Base-by-base conservation (phyloP, 2,797 vertebrate genomes). In the Cryptoblepharus egeriae region DNA sequence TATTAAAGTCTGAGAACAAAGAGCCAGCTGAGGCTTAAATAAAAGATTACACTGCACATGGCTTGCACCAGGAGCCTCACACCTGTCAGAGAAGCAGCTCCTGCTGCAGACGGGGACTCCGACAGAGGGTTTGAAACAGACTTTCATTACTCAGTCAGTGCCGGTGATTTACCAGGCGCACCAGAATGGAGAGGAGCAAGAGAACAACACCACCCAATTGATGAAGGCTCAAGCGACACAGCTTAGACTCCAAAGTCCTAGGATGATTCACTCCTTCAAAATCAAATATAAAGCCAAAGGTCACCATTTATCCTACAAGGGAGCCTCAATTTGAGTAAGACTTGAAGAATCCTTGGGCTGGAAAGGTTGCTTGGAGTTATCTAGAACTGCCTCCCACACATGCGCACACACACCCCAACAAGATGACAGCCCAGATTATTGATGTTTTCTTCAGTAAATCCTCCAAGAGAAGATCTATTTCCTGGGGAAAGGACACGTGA, bases 1-100 rank as follows among this genome's bases (percentile, higher is more conserved):
- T 85, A 90, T 89, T 87, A 87, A 90, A 90, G 45, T 75, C 82
- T 87, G 1, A 80, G 77, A 90, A 89, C 65, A 82, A 88, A 64
- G 22, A 76, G 37, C 42, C 76, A 74, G 32, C 30, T n/a, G 79
- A 87, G 80, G 88, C 86, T 91, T 88, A 82, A 90, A 77, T 85
- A 90, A 88, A 89, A 89, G 80, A 90, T 79, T 87, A 90, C 79
- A 45, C 57, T 65, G 77, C 60, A 58, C 60, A 24, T 49, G 65
- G 65, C 84, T 52, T 85, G 16, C 20, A 69, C 12, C 2, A 72
- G 24, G 30, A 88, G 77, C 57, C 69, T 77, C 37, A 2, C 10
- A 57, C 85, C 80, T 82, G 77, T 84, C 85, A 89, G 87, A 72
- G 84, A 74, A 68, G 18, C 79, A 65, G 61, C 37, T 88, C 83